Conservation (phyloP, 1,140 invertebrate genomes). For the Dendrolimus punctatus region DNA sequence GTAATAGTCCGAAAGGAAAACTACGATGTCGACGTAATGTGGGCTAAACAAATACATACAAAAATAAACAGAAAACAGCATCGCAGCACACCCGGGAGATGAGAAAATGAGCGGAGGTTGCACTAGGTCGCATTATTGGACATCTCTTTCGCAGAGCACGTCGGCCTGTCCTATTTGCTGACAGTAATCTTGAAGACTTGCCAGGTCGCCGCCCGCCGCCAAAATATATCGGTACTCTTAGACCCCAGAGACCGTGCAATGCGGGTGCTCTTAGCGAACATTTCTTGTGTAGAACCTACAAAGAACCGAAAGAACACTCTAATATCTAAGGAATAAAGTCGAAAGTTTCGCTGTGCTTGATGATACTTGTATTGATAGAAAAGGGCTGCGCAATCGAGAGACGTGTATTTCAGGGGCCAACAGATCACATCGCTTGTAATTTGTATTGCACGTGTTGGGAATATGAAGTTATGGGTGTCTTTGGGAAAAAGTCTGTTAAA, state of each 20-base stretch:
- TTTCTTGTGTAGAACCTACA: constrained; percentile 21
- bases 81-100: constrained; percentile 3
- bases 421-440: constrained; percentile 47
- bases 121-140: constrained; percentile 20
- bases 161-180: constrained; percentile 39
- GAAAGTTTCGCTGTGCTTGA: too few relatives aligned
- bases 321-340: constrained; percentile 15
- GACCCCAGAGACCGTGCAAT: constrained; percentile 39
- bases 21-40: background rate
- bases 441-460: constrained; percentile 37
- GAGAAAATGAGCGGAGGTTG: constrained; percentile 8
- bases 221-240: constrained; percentile 45
- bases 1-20: too few relatives aligned
- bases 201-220: constrained; percentile 18
- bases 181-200: constrained; percentile 48
- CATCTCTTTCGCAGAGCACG: constrained; percentile 30
- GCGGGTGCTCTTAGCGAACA: constrained; percentile 25
- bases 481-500: background rate
- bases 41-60: constrained; percentile 1
- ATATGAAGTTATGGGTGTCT: constrained; percentile 10
- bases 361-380: constrained; percentile 30
- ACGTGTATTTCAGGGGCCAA: constrained; percentile 37
- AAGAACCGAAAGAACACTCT: constrained; percentile 10
- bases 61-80: constrained; percentile 7
- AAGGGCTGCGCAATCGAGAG: constrained; percentile 32